Evolutionary conservation across 1,140 invertebrate genomes (phyloP).

Genomic region (Anoplophora glabripennis): DNA sequence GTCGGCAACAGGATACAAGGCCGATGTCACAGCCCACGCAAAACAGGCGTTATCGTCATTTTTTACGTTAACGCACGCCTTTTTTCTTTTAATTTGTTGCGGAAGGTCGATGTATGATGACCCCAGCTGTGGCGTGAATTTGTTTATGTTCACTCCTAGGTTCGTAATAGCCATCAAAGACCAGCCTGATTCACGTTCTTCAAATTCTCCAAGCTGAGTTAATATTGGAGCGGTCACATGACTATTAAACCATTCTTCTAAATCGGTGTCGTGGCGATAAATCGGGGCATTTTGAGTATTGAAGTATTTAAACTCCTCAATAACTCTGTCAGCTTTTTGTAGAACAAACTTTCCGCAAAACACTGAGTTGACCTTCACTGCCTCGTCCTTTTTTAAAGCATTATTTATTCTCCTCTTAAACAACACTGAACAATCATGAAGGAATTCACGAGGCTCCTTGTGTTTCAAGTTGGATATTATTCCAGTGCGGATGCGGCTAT

Average conservation of each 20-base stretch:
- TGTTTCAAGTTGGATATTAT: conserved; percentile 18
- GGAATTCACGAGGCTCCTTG: conserved; percentile 11
- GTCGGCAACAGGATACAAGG: conserved; percentile 33
- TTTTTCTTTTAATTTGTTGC: too few relatives aligned
- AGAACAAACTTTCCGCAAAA: too few relatives aligned
- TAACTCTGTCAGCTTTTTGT: not conserved
- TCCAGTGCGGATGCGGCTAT: conserved; percentile 12
- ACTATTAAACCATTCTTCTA: conserved; percentile 9
- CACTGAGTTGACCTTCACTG: conserved; percentile 18
- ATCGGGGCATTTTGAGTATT: conserved; percentile 11
- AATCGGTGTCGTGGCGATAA: conserved; percentile 10
- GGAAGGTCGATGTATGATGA: too few relatives aligned
- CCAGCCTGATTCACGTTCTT: conserved; percentile 21
- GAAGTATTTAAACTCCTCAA: conserved; percentile 13
- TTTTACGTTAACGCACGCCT: too few relatives aligned
- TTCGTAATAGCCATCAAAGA: conserved; percentile 13
- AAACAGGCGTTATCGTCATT: too few relatives aligned
- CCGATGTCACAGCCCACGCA: conserved; percentile 33
- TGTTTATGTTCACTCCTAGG: conserved; percentile 19
- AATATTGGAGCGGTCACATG: conserved; percentile 4
- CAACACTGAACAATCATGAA: conserved; percentile 8
- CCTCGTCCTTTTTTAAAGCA: conserved; percentile 12
- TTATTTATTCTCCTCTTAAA: conserved; percentile 11
- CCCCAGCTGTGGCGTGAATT: conserved; percentile 42
- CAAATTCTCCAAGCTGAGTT: conserved; percentile 19